Conservation (phyloP, 1,140 invertebrate species). For the Battus philenor region DNA sequence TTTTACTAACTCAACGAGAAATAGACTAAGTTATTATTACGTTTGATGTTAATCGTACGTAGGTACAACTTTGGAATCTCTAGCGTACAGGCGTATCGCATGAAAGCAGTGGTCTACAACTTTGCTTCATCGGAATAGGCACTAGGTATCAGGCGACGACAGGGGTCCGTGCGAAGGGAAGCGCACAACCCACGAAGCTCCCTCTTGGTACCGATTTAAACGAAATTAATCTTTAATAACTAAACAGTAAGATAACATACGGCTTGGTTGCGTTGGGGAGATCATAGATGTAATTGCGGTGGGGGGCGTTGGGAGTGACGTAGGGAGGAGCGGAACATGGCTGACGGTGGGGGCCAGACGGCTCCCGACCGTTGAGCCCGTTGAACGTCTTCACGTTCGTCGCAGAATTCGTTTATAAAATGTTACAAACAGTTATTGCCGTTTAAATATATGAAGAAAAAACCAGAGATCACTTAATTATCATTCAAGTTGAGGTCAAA, state of each 20-base stretch:
- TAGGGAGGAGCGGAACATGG: slow-evolving; percentile 59
- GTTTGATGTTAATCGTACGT: too few species aligned
- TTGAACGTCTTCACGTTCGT: slow-evolving; percentile 28
- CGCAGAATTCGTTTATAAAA: too few species aligned
- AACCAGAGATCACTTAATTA: too few species aligned
- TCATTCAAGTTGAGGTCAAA: too few species aligned
- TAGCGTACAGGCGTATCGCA: too few species aligned
- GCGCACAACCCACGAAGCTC: slow-evolving; percentile 36
- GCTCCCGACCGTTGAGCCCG: slow-evolving; percentile 33
- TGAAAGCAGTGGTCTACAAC: too few species aligned
- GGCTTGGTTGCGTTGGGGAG: slow-evolving; percentile 29
- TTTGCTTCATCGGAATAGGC: too few species aligned
- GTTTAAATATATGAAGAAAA: too few species aligned
- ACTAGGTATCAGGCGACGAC: slow-evolving; percentile 48
- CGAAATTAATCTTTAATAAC: slow-evolving; percentile 64
- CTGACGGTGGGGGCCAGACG: slow-evolving; percentile 54
- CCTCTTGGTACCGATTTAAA: slow-evolving; percentile 22
- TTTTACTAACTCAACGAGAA: too few species aligned
- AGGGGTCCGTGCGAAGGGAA: slow-evolving; percentile 47
- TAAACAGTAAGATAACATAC: slow-evolving; percentile 50
- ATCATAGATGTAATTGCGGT: slow-evolving; percentile 52
- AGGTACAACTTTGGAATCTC: too few species aligned
- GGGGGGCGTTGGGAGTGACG: slow-evolving; percentile 64
- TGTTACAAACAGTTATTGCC: too few species aligned
- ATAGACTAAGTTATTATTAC: too few species aligned